Conservation (phyloP, 1,140 invertebrate species). For the Drosophila saltans region DNA sequence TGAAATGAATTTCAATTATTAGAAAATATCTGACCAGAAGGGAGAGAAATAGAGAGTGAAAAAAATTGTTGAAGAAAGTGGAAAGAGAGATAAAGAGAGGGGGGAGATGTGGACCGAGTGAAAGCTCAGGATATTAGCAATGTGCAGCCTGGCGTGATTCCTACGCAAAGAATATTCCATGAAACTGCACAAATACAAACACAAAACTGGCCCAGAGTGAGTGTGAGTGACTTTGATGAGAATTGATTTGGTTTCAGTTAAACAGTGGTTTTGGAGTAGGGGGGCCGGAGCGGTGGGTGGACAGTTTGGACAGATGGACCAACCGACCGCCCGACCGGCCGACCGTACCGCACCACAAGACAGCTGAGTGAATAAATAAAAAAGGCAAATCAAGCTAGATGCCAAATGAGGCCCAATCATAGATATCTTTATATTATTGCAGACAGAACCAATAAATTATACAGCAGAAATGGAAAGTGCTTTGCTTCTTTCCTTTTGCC, state of each 20-base stretch:
- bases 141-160: constrained; percentile 77
- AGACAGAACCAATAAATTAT: background rate
- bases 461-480: background rate
- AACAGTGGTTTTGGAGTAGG: background rate
- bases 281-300: constrained; percentile 39
- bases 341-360: background rate
- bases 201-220: constrained; percentile 26
- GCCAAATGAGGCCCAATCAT: constrained; percentile 70
- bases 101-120: constrained; percentile 1
- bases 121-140: constrained; percentile 75
- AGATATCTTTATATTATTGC: constrained; percentile 43
- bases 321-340: no score
- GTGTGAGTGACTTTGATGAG: constrained; percentile 72
- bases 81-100: background rate
- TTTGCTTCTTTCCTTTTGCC: no score
- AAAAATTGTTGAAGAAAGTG: background rate
- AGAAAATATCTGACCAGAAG: constrained; percentile 23
- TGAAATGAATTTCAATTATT: constrained; percentile 76
- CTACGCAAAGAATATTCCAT: constrained; percentile 64
- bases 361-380: constrained; percentile 77
- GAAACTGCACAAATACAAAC: constrained; percentile 39
- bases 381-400: constrained; percentile 76
- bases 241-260: constrained; percentile 69
- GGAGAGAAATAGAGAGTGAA: background rate
- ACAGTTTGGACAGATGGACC: constrained; percentile 44